Percentiles rank a stretch among this genome's conserved stretches.
These are phyloP conservation scores for Aphis gossypii DNA, from an alignment of 1,140 invertebrate species.

Conservation along the genomic window DNA sequence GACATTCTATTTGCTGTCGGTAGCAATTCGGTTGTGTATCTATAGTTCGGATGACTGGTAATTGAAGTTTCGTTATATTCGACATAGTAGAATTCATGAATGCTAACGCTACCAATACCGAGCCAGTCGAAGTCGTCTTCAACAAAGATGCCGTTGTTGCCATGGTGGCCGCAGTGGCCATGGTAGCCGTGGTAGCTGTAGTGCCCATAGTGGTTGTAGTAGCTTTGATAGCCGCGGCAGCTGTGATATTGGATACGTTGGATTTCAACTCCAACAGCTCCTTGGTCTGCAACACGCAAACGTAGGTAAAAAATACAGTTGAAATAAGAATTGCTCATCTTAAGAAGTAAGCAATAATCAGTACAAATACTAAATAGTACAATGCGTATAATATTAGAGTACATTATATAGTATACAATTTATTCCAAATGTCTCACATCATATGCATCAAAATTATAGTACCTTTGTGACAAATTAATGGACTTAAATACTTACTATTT, in stretches of 20 bases:
- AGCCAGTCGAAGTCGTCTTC: background rate
- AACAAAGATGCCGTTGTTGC: background rate
- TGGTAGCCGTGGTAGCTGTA: background rate
- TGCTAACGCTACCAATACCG: background rate
- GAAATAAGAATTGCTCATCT: background rate
- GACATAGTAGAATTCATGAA: background rate
- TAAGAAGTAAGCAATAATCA: background rate
- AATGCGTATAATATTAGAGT: background rate
- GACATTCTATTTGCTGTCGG: background rate
- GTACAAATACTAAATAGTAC: background rate
- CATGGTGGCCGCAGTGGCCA: background rate
- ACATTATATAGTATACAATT: too few relatives aligned
- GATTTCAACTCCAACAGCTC: slow-evolving; percentile 5
- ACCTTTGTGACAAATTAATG: too few relatives aligned
- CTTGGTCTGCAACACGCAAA: slow-evolving; percentile 33
- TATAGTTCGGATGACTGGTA: background rate
- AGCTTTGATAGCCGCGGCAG: background rate
- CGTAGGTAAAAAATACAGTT: background rate
- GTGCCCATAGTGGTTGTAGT: background rate
- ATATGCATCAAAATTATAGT: too few relatives aligned
- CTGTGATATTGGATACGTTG: background rate
- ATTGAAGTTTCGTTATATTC: background rate
- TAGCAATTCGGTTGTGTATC: background rate
- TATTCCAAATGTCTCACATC: too few relatives aligned
- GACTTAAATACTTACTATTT: too few relatives aligned